Evolutionary conservation across 2,113 vertebrate genomes (phyloP).

Genomic region (Sylvietta virens): DNA sequence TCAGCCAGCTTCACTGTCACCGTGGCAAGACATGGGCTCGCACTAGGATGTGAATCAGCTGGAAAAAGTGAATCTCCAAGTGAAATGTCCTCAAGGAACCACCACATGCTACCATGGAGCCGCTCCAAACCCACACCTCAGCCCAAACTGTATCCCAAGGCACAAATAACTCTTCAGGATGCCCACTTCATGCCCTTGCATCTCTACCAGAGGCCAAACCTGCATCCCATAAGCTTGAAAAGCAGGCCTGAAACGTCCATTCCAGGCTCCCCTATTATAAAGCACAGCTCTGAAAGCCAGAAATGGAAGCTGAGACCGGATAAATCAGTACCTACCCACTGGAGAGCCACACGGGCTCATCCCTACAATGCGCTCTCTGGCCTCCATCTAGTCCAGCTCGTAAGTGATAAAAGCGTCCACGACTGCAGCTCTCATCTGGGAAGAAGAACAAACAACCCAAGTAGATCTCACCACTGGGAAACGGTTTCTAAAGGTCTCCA

Average conservation of each 20-base stretch:
- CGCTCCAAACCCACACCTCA: background rate
- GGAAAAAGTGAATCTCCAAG: background rate
- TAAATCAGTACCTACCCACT: background rate
- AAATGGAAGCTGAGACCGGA: background rate
- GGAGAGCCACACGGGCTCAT: background rate
- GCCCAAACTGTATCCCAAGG: background rate
- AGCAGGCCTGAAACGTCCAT: background rate
- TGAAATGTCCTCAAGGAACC: background rate
- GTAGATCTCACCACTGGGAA: conserved; percentile 51
- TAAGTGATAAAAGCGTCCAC: conserved; percentile 46
- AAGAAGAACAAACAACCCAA: conserved; percentile 52
- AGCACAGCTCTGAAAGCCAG: background rate
- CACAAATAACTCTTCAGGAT: background rate
- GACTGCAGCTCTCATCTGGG: conserved; percentile 39
- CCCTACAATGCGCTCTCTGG: background rate
- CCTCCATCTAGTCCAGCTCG: background rate
- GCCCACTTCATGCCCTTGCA: background rate
- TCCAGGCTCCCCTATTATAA: background rate
- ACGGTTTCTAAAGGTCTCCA: conserved; percentile 51
- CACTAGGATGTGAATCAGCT: background rate
- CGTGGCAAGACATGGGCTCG: background rate
- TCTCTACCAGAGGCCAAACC: background rate
- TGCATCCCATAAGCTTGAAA: background rate
- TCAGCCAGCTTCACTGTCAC: background rate
- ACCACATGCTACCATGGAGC: background rate